Evolutionary conservation across 2,888 invertebrate species (phyloP).

Genomic region (Autographa pulchrina): DNA sequence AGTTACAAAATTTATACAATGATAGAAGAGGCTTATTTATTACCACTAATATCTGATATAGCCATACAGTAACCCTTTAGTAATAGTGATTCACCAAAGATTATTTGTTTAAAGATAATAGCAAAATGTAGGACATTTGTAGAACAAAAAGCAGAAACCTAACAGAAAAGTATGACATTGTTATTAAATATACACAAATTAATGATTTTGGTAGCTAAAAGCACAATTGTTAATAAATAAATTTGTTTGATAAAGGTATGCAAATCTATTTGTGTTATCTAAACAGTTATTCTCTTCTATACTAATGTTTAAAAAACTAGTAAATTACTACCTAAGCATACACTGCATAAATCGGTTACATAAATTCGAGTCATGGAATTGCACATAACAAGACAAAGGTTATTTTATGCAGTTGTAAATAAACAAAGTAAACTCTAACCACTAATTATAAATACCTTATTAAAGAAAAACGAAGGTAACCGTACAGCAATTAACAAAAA

Average conservation of each 20-base stretch:
- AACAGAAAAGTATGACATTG: no score
- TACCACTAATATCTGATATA: no score
- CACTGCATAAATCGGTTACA: background rate
- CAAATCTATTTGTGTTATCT: background rate
- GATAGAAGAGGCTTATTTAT: no score
- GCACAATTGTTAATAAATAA: background rate
- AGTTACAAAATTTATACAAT: no score
- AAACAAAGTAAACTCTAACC: slow-evolving; percentile 29
- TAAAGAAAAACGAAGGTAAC: background rate
- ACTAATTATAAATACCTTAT: background rate
- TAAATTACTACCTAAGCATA: background rate
- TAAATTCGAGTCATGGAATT: background rate
- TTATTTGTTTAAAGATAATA: no score
- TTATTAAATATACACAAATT: background rate
- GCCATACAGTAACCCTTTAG: no score
- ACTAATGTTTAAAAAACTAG: background rate
- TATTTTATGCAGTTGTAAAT: slow-evolving; percentile 31
- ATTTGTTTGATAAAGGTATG: background rate
- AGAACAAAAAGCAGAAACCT: no score
- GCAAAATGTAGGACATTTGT: no score
- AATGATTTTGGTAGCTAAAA: background rate
- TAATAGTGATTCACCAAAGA: no score
- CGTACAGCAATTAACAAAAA: background rate
- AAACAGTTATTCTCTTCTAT: background rate
- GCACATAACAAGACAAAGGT: slow-evolving; percentile 31